A percentile compares a stretch with the other conserved stretches of the same genome.
Conservation (phyloP, 2,888 invertebrate genomes). For the Lithophane semibrunnea region DNA sequence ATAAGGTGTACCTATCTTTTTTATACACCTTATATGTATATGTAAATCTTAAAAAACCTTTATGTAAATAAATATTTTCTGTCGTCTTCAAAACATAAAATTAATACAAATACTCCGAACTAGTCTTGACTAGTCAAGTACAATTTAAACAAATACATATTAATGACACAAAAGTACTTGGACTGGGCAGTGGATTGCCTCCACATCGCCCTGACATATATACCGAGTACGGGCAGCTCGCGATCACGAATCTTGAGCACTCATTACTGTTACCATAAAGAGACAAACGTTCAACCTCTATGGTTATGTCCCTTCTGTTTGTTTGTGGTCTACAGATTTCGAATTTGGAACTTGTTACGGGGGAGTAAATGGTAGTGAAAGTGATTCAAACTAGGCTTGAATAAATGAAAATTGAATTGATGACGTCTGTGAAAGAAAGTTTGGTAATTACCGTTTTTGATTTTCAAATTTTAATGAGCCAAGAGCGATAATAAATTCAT, state of each 20-base stretch:
- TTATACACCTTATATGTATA: too few relatives aligned
- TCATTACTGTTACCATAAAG: conserved; percentile 66
- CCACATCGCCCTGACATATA: conserved; percentile 82
- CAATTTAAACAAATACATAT: conserved; percentile 59
- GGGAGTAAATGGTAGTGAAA: conserved; percentile 44
- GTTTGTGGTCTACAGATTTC: conserved; percentile 38
- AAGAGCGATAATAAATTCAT: conserved; percentile 8
- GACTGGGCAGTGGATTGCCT: conserved; percentile 70
- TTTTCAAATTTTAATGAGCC: background rate
- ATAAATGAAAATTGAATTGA: conserved; percentile 16
- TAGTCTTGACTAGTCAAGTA: conserved; percentile 20
- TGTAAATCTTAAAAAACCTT: too few relatives aligned
- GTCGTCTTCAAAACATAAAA: background rate
- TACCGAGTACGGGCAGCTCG: conserved; percentile 76
- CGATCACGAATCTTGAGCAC: conserved; percentile 63
- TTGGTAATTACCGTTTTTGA: conserved; percentile 7
- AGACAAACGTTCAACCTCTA: conserved; percentile 56
- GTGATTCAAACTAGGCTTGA: conserved; percentile 15
- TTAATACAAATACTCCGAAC: conserved; percentile 12
- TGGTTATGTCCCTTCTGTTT: conserved; percentile 49
- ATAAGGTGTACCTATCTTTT: too few relatives aligned
- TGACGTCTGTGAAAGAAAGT: conserved; percentile 11
- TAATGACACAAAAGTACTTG: conserved; percentile 53
- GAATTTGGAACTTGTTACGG: conserved; percentile 30
- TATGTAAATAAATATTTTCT: background rate